Evolutionary conservation across 1,140 invertebrate species (phyloP), one percentile per base, ranked within the genome.

Genomic region (Tetraneura akinire): DNA sequence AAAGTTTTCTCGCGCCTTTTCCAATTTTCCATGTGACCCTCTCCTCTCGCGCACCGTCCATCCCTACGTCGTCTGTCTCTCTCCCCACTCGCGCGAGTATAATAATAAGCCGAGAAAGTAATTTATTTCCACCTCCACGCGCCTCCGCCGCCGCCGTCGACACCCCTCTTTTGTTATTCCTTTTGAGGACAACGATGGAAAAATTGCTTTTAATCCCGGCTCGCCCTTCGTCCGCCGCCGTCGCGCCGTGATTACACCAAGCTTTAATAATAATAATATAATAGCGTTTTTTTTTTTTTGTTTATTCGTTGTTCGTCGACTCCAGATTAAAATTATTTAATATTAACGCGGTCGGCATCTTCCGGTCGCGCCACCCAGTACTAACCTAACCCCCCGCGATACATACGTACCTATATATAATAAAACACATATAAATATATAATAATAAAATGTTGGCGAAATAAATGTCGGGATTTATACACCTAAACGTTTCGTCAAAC

Each of bases 1-100:
- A 78, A 78, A 78, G 55, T 78, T 78, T 74, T 78, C 74, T 78
- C 74, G 74, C 74, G 74, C 74, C 74, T 78, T 78, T 78, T 78
- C 74, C 74, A 78, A 78, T 78, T 78, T 78, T 78, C 74, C 74
- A 26, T 78, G 74, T 78, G 55, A 60, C 55, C 55, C 55, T 74
- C 74, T 10, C 73, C 73, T 26, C 23, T 51, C 51, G 11, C 71
- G 16, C 16, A 45, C 21, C 37, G 13, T 14, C 29, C 26, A 23
- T n/a, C 29, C 26, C 32, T 37, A 3, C 32, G 3, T 37, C 32
- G 3, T 8, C 32, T 8, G 32, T 37, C 32, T 8, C 3, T 37
- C 8, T 3, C 8, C 32, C 32, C 32, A 37, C 32, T 37, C 51
- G 51, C 51, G n/a, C 32, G 32, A 14, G 71, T 71, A 74, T 74